Evolutionary conservation across 2,888 invertebrate genomes (phyloP).

Genomic region (Caenorhabditis sp.): DNA sequence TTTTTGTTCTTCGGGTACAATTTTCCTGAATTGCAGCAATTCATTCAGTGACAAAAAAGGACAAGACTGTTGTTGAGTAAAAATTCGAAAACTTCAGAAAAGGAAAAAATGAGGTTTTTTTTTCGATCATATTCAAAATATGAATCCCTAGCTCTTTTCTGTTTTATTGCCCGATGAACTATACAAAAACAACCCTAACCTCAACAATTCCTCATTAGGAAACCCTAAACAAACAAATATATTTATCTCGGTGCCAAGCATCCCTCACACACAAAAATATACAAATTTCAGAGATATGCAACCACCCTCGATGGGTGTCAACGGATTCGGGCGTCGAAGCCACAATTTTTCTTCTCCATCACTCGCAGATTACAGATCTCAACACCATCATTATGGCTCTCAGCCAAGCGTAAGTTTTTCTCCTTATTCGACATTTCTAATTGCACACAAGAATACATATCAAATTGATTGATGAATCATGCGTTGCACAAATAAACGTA

Average conservation of each 20-base stretch:
- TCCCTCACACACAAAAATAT: neutral
- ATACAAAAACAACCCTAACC: too few relatives aligned
- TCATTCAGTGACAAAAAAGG: too few relatives aligned
- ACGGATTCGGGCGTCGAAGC: conserved; percentile 54
- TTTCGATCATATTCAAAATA: too few relatives aligned
- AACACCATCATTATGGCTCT: conserved; percentile 34
- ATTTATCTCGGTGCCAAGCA: neutral
- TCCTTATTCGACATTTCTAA: neutral
- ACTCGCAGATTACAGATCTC: conserved; percentile 40
- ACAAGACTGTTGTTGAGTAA: too few relatives aligned
- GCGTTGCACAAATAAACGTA: neutral
- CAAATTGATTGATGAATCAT: neutral
- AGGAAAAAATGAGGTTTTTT: too few relatives aligned
- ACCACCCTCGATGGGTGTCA: conserved; percentile 58
- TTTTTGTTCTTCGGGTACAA: too few relatives aligned
- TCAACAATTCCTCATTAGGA: too few relatives aligned
- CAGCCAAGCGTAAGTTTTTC: conserved; percentile 35
- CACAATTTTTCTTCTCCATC: conserved; percentile 48
- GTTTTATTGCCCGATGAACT: too few relatives aligned
- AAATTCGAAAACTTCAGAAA: too few relatives aligned
- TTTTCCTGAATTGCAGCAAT: too few relatives aligned
- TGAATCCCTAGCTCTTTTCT: too few relatives aligned
- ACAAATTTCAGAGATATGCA: conserved; percentile 30
- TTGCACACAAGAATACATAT: neutral
- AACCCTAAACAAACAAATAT: too few relatives aligned